phyloP scores from a whole-genome alignment of 1,140 invertebrate species.

The Lucilia cuprina region DNA sequence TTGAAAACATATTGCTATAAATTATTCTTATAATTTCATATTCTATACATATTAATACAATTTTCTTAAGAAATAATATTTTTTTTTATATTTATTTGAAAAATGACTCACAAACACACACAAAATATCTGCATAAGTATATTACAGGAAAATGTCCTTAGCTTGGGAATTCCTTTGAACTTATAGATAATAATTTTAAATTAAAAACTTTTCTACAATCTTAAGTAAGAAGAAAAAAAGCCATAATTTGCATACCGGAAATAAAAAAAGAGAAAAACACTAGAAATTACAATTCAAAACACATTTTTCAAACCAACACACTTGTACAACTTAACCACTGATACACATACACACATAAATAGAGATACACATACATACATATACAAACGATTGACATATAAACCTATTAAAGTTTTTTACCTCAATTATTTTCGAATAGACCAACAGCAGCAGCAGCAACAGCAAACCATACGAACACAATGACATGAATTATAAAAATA shows the following conservation, averaged over 20 bases:
- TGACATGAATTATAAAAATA: background rate
- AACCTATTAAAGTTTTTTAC: slow-evolving; percentile 11
- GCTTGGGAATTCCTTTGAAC: background rate
- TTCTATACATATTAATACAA: too few species aligned
- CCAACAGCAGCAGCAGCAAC: background rate
- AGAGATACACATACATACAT: slow-evolving; percentile 28
- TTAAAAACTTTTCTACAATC: background rate
- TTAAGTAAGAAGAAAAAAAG: slow-evolving; percentile 3
- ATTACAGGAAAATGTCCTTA: background rate
- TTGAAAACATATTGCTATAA: too few species aligned
- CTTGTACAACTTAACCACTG: background rate
- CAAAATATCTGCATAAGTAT: too few species aligned
- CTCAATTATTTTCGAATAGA: slow-evolving; percentile 15
- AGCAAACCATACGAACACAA: background rate
- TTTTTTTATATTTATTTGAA: too few species aligned
- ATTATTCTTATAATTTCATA: too few species aligned
- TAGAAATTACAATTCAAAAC: slow-evolving; percentile 33
- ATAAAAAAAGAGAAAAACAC: slow-evolving; percentile 34
- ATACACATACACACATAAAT: slow-evolving; percentile 12
- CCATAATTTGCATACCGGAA: slow-evolving; percentile 1
- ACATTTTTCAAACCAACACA: background rate
- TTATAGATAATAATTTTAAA: background rate
- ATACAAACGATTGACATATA: slow-evolving; percentile 35
- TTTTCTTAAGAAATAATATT: background rate
- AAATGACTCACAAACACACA: background rate